These are phyloP conservation scores for Micromys minutus DNA, from an alignment of 2,113 vertebrate species.

Conservation along the genomic window DNA sequence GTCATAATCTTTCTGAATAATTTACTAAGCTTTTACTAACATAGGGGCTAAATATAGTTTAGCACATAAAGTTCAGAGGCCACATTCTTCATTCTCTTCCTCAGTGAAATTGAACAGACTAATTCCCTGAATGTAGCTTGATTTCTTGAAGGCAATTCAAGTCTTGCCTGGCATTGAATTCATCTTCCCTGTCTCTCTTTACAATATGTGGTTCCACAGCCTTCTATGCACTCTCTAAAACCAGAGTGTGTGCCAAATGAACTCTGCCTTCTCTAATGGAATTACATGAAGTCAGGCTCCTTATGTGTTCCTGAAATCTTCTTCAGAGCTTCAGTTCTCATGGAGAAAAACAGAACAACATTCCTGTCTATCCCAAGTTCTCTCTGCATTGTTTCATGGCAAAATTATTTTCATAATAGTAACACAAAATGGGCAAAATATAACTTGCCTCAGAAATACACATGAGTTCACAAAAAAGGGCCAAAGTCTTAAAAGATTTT, in stretches of 20 bases:
- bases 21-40: constrained; percentile 51
- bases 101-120: constrained; percentile 26
- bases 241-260: background rate
- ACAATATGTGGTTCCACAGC: background rate
- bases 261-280: background rate
- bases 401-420: background rate
- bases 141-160: constrained; percentile 45
- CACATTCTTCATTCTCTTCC: constrained; percentile 39
- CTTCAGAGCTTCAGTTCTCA: background rate
- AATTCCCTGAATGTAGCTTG: constrained; percentile 33
- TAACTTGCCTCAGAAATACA: background rate
- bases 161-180: background rate
- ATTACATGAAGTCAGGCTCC: background rate
- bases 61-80: constrained; percentile 65
- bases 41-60: constrained; percentile 52
- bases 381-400: background rate
- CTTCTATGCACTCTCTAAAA: background rate
- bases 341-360: background rate
- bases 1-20: constrained; percentile 66
- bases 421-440: background rate
- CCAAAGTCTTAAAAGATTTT: background rate
- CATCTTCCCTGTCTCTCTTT: background rate
- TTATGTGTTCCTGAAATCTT: background rate
- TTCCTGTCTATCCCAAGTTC: background rate
- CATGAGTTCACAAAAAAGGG: background rate